Conservation (phyloP, 2,888 invertebrate species). For the Salpingus planirostris region DNA sequence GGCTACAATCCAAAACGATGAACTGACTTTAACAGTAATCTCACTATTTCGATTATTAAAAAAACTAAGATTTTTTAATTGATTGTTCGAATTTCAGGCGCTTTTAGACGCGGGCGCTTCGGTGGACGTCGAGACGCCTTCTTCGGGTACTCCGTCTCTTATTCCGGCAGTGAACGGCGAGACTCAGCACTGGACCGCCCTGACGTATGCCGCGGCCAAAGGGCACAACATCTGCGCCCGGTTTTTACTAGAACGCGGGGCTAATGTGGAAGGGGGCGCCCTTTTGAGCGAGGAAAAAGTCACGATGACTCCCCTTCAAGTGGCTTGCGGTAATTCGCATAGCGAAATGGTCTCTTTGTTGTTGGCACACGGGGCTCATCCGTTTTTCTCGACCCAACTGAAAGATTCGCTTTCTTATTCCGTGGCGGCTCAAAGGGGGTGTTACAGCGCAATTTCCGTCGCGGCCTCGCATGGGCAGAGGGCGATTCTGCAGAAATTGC, state of each 20-base stretch:
- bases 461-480: slow-evolving; percentile 85
- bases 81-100: slow-evolving; percentile 22
- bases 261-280: slow-evolving; percentile 79
- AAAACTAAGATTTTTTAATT: background rate
- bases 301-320: slow-evolving; percentile 80
- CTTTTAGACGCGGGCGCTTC: slow-evolving; percentile 67
- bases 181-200: slow-evolving; percentile 78
- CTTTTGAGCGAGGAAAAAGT: slow-evolving; percentile 74
- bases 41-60: background rate
- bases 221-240: slow-evolving; percentile 46
- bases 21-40: slow-evolving; percentile 56
- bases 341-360: slow-evolving; percentile 71
- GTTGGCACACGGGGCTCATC: slow-evolving; percentile 77
- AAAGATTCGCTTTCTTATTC: slow-evolving; percentile 80
- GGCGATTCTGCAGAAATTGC: slow-evolving; percentile 63
- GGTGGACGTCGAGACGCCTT: slow-evolving; percentile 73
- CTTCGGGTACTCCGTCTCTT: slow-evolving; percentile 39
- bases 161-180: slow-evolving; percentile 51
- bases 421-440: slow-evolving; percentile 76
- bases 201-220: slow-evolving; percentile 71
- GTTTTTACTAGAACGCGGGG: slow-evolving; percentile 69
- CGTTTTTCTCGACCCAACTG: slow-evolving; percentile 75
- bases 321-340: slow-evolving; percentile 71
- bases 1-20: slow-evolving; percentile 72
- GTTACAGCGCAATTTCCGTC: slow-evolving; percentile 81